Conservation (phyloP, 2,888 invertebrate species). For the Athalia circularis region DNA sequence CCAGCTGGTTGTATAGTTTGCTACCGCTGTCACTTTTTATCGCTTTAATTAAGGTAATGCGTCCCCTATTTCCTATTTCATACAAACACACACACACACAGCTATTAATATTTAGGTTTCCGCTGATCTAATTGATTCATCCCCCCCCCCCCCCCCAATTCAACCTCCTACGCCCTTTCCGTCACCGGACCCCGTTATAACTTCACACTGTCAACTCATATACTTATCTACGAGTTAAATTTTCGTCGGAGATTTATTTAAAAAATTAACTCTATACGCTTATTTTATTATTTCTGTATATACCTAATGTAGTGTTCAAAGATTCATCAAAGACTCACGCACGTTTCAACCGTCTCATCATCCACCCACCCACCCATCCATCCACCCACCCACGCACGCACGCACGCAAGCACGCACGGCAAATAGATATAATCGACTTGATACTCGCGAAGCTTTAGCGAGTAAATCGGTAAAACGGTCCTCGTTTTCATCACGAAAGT, state of each 20-base stretch:
- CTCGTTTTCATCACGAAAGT: slow-evolving; percentile 8
- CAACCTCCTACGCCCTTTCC: background rate
- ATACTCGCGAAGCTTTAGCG: background rate
- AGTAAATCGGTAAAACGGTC: slow-evolving; percentile 35
- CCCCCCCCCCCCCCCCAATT: background rate
- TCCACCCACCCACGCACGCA: background rate
- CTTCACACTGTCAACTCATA: background rate
- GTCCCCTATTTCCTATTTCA: slow-evolving; percentile 1
- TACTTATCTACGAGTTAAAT: no score
- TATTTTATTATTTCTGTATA: background rate
- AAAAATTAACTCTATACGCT: slow-evolving; percentile 8
- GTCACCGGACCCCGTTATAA: background rate
- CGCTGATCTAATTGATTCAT: slow-evolving; percentile 42
- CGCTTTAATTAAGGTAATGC: slow-evolving; percentile 45
- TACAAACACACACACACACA: background rate
- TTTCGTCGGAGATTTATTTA: slow-evolving; percentile 19
- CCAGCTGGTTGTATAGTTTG: slow-evolving; percentile 2
- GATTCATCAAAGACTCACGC: slow-evolving; percentile 27
- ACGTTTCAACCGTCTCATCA: slow-evolving; percentile 13
- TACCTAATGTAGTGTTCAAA: background rate
- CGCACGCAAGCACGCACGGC: background rate
- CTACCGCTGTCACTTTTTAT: slow-evolving; percentile 42
- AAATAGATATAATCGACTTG: no score
- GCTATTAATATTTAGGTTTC: background rate
- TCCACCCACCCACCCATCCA: background rate